Evolutionary conservation across 2,888 invertebrate genomes (phyloP), one percentile per base, ranked within the genome.

Genomic region (Cryptocephalus moraei): DNA sequence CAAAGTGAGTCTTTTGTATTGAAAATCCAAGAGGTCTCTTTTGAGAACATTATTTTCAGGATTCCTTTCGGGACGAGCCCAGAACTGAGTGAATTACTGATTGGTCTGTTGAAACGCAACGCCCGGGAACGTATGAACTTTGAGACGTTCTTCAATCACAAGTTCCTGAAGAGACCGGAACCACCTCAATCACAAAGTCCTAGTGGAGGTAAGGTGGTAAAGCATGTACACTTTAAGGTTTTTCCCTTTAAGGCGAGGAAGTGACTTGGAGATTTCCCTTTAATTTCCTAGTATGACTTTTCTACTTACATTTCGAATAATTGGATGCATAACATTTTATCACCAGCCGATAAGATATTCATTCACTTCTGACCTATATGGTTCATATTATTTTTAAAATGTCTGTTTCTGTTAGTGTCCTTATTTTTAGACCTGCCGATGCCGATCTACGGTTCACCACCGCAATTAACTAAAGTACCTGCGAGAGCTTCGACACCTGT

Each of bases 111-210:
- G 59, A 86, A 92, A 58, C 81, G 96, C 54, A 95, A 91, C 73
- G 87, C 97, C 42, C 84, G 85, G 65, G 96, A 99, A 68, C 80
- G 99, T 56, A 92, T 99, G 79, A 86, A 91, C 52, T 99, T 97
- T 72, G 92, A 94, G 64, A 84, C 84, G 52, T 97, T 99, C 75
- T 97, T 97, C 76, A 84, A 81, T 67, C 97, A 99, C 73, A 81
- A 87, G 42, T 99, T 97, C 75, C 75, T 90, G 56, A 84, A 85
- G 67, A 80, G 86, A 69, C 79, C 66, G 61, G 79, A 67, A 68
- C 74, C 68, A 58, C 75, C 61, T 63, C 76, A 66, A 64, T 73
- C 67, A 62, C 75, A 71, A 65, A 63, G 62, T 52, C 62, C 63
- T 32, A 61, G 58, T 54, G 57, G 52, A 44, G 62, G 61, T 62